phyloP scores from a whole-genome alignment of 2,888 invertebrate species.

The Euproctis similis region DNA sequence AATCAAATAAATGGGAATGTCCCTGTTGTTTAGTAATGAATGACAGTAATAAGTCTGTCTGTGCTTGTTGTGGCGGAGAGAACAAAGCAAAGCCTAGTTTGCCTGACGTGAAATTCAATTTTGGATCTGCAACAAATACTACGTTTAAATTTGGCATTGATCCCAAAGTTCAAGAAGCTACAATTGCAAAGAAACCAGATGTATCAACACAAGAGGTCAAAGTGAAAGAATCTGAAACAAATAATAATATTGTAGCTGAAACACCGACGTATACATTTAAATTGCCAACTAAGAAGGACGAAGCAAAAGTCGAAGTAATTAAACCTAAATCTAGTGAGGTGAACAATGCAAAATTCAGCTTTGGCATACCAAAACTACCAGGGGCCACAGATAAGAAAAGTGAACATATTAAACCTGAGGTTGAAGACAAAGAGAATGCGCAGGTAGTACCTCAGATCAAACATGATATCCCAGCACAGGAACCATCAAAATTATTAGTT shows the following conservation, averaged over 20 bases:
- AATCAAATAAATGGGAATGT: conserved; percentile 51
- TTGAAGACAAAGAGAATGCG: conserved; percentile 29
- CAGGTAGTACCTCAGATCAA: conserved; percentile 42
- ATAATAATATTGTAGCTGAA: conserved; percentile 48
- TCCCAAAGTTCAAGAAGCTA: conserved; percentile 31
- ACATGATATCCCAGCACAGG: too few relatives aligned
- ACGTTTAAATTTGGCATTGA: conserved; percentile 58
- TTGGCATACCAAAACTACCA: conserved; percentile 40
- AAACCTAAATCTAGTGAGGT: conserved; percentile 20
- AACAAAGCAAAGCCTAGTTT: conserved; percentile 20
- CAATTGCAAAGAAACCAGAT: conserved; percentile 20
- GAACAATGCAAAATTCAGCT: conserved; percentile 28
- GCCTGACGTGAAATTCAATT: conserved; percentile 37
- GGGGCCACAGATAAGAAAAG: conserved; percentile 8
- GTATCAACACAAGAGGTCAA: conserved; percentile 14
- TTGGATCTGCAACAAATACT: conserved; percentile 28
- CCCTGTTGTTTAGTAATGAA: conserved; percentile 48
- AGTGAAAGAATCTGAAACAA: conserved; percentile 41
- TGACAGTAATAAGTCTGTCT: conserved; percentile 34
- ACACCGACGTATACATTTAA: conserved; percentile 37
- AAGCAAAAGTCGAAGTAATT: conserved; percentile 15
- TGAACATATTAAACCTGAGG: conserved; percentile 13
- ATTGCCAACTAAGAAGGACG: conserved; percentile 27
- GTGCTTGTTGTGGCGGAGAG: conserved; percentile 49
- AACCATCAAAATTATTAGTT: too few relatives aligned